Base-by-base conservation (phyloP, 2,888 invertebrate species). In the Ctena decussata region DNA sequence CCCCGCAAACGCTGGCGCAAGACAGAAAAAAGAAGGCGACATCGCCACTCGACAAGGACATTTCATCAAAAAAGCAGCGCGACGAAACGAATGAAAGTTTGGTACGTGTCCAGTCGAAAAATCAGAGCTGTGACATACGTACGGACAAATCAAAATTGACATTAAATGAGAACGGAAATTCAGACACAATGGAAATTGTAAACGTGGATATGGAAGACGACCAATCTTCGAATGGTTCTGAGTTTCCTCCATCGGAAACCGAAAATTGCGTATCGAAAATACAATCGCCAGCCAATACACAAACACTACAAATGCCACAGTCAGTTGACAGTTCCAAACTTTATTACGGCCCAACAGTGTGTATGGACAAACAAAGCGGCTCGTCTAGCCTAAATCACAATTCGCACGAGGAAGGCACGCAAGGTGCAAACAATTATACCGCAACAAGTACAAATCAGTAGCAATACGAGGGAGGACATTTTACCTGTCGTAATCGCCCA, bases 31-130 rank as follows among this genome's bases (percentile, higher is more conserved):
- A 37, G 3, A 77, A 77, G 18, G 77, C 69, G 1, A 5, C 41
- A 8, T 77, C 77, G 6, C 69, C 77, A 8, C 18, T 77, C 8
- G 77, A 77, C 21, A 39, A 37, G 2, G 75, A 75, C 18, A n/a
- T 77, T 44, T 69, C 41, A 69, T 39, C 30, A 2, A 77, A 69
- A 76, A 77, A 77, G 30, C n/a, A 53, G 8, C 8, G 53, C 8
- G 53, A 53, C 21, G 53, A n/a, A n/a, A n/a, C n/a, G n/a, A n/a
- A n/a, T n/a, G n/a, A n/a, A n/a, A n/a, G n/a, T n/a, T n/a, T n/a
- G n/a, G n/a, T n/a, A n/a, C n/a, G n/a, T n/a, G n/a, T n/a, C n/a
- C n/a, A n/a, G n/a, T n/a, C n/a, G n/a, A n/a, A n/a, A n/a, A n/a
- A n/a, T n/a, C n/a, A n/a, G n/a, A n/a, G n/a, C n/a, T n/a, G n/a